These are phyloP conservation scores for Gymnosoma rotundatum DNA, from an alignment of 2,888 invertebrate genomes.

Conservation along the genomic window DNA sequence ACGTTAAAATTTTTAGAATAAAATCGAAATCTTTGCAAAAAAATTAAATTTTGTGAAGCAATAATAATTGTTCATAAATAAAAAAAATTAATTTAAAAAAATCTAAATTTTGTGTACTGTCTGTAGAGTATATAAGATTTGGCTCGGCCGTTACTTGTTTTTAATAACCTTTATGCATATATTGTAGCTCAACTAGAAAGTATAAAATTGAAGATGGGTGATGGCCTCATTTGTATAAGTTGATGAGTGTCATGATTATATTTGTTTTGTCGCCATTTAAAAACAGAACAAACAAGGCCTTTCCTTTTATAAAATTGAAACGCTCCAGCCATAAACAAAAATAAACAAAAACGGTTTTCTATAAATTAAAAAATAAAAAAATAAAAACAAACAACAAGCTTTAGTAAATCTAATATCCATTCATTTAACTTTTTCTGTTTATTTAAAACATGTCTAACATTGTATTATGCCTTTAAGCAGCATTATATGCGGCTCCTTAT, in stretches of 20 bases:
- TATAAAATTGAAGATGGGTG: conserved; percentile 37
- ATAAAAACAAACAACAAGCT: conserved; percentile 21
- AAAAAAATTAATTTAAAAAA: too few species aligned
- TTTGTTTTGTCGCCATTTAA: conserved; percentile 73
- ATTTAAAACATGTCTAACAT: conserved; percentile 54
- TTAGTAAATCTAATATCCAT: conserved; percentile 55
- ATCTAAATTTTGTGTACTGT: too few species aligned
- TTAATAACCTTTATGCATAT: not conserved
- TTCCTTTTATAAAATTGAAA: not conserved
- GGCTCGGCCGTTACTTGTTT: too few species aligned
- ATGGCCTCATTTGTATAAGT: conserved; percentile 63
- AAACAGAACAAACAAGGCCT: conserved; percentile 44
- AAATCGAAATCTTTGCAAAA: too few species aligned
- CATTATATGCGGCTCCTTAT: conserved; percentile 53
- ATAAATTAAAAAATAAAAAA: conserved; percentile 20
- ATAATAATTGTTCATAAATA: too few species aligned
- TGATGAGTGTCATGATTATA: conserved; percentile 73
- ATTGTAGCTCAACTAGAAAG: conserved; percentile 19
- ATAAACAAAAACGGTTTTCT: not conserved
- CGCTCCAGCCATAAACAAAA: not conserved
- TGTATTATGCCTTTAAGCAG: conserved; percentile 56
- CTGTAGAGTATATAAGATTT: too few species aligned
- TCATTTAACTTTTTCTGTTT: conserved; percentile 56
- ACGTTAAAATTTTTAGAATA: too few species aligned
- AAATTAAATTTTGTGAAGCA: too few species aligned